Conservation (phyloP, 2,113 vertebrate species). For the Pomatostomus ruficeps region DNA sequence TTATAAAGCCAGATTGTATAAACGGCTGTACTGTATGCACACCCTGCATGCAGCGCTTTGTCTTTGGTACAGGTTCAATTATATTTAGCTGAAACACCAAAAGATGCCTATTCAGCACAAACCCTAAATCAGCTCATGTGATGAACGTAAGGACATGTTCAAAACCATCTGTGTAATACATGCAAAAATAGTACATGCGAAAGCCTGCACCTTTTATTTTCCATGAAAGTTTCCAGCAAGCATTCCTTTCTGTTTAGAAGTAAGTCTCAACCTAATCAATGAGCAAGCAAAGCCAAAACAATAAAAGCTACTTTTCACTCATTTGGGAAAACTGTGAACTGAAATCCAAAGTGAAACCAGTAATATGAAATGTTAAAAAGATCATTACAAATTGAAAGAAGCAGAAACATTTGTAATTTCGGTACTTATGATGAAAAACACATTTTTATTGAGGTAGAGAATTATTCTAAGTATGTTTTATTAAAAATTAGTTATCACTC, state of each 20-base stretch:
- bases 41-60: background rate
- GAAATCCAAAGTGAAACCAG: background rate
- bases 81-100: background rate
- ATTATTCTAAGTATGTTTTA: background rate
- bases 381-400: background rate
- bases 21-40: background rate
- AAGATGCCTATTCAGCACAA: background rate
- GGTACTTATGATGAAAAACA: background rate
- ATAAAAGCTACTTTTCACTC: background rate
- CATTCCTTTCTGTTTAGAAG: slow-evolving; percentile 29
- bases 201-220: background rate
- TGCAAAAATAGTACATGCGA: slow-evolving; percentile 5
- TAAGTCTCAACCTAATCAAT: slow-evolving; percentile 32
- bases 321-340: background rate
- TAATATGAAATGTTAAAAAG: background rate
- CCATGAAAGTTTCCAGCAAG: background rate
- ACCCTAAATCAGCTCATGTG: background rate
- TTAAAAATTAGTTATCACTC: background rate
- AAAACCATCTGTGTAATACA: background rate
- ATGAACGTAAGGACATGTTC: background rate
- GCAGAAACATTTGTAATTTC: background rate
- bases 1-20: slow-evolving; percentile 26
- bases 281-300: background rate
- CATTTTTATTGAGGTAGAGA: background rate
- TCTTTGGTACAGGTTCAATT: slow-evolving; percentile 6